Evolutionary conservation across 2,888 invertebrate species (phyloP).

Genomic region (Dryomyza anilis): DNA sequence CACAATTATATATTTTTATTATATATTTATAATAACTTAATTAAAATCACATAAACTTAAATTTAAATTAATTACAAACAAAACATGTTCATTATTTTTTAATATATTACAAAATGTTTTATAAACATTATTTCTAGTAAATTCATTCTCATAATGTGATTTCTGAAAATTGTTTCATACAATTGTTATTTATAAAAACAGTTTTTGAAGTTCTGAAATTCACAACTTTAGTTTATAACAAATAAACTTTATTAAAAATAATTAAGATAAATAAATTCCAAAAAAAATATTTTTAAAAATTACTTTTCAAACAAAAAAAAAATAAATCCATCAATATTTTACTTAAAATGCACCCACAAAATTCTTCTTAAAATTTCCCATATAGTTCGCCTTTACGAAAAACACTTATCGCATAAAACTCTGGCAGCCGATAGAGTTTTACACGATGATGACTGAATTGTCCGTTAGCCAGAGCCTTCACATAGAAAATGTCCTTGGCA

Average conservation of each 20-base stretch:
- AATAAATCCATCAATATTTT: too few species aligned
- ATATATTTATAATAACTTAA: not conserved
- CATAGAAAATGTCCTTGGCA: conserved; percentile 53
- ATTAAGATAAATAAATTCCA: not conserved
- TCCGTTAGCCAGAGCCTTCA: conserved; percentile 51
- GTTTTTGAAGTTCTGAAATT: too few species aligned
- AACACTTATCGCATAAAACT: conserved; percentile 54
- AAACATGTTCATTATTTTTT: not conserved
- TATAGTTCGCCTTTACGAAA: conserved; percentile 40
- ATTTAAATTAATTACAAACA: not conserved
- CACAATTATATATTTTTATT: too few species aligned
- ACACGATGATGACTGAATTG: conserved; percentile 53
- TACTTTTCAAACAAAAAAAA: not conserved
- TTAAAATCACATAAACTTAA: conserved; percentile 1
- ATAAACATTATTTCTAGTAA: too few species aligned
- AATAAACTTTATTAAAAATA: not conserved
- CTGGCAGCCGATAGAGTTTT: conserved; percentile 51
- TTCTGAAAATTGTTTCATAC: too few species aligned
- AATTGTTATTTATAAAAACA: too few species aligned
- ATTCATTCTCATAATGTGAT: too few species aligned
- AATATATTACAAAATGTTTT: too few species aligned
- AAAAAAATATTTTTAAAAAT: not conserved
- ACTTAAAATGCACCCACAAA: not conserved
- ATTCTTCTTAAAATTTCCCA: not conserved
- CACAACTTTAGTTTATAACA: not conserved